Percentiles rank a stretch among this genome's conserved stretches.
Conservation (phyloP, 2,888 invertebrate genomes). For the Caenorhabditis afra region DNA sequence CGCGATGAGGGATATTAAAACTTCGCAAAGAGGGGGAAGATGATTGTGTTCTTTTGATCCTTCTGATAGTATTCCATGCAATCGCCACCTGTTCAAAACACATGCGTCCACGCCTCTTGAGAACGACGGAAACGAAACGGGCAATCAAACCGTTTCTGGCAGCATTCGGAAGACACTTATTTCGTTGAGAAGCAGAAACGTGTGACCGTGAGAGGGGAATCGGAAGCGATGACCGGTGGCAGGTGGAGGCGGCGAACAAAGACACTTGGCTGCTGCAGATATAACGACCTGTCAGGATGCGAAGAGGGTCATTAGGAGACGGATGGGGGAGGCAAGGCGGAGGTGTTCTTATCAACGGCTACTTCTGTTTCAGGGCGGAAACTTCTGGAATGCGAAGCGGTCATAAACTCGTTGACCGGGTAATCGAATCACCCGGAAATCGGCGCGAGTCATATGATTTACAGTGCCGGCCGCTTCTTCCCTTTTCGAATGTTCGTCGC, state of each 20-base stretch:
- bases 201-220: conserved; percentile 14
- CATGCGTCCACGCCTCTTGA: not conserved
- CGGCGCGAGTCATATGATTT: too few relatives aligned
- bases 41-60: conserved; percentile 10
- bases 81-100: not conserved
- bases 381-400: too few relatives aligned
- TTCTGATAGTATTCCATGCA: not conserved
- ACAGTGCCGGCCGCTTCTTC: too few relatives aligned
- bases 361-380: too few relatives aligned
- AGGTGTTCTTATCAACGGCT: too few relatives aligned
- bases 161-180: not conserved
- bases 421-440: too few relatives aligned
- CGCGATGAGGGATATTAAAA: conserved; percentile 49
- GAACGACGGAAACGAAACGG: not conserved
- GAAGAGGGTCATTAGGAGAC: too few relatives aligned
- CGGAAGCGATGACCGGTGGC: conserved; percentile 18
- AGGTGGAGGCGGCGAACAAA: conserved; percentile 31
- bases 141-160: not conserved
- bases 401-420: too few relatives aligned
- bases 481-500: too few relatives aligned
- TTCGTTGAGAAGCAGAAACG: conserved; percentile 1
- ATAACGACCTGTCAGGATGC: conserved; percentile 31
- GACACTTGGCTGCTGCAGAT: conserved; percentile 37
- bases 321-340: not conserved
- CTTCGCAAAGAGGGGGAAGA: conserved; percentile 12